A percentile compares a stretch with the other conserved stretches of the same genome.
Conservation (phyloP, 1,140 invertebrate species). For the Saccostrea echinata region DNA sequence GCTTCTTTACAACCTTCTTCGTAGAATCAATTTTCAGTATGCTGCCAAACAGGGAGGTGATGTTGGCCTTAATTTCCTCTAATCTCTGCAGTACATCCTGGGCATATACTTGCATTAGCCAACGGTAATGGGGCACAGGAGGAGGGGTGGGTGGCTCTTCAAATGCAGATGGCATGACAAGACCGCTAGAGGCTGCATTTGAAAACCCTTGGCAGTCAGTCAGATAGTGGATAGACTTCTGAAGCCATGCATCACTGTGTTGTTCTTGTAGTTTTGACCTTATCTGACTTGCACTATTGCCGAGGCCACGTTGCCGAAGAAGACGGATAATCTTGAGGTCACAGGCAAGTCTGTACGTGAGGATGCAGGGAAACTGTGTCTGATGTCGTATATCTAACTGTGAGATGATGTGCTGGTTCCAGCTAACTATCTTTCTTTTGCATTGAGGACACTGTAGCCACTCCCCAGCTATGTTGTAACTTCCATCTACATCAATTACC, state of each 20-base stretch:
- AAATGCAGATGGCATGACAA: constrained; percentile 53
- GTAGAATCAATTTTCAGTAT: constrained; percentile 65
- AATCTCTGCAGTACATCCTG: constrained; percentile 53
- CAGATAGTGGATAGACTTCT: constrained; percentile 40
- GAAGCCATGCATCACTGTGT: constrained; percentile 19
- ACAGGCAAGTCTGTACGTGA: constrained; percentile 27
- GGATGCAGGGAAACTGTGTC: constrained; percentile 29
- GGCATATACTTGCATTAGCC: constrained; percentile 45
- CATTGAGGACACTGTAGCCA: constrained; percentile 14
- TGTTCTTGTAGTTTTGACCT: constrained; percentile 12
- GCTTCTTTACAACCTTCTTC: constrained; percentile 48
- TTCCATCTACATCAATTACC: constrained; percentile 38
- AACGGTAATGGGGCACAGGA: constrained; percentile 5
- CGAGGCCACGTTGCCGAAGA: constrained; percentile 37
- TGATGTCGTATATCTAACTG: constrained; percentile 39
- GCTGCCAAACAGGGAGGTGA: constrained; percentile 60
- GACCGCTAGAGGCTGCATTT: constrained; percentile 36
- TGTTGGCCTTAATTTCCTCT: constrained; percentile 53
- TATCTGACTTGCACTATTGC: constrained; percentile 43
- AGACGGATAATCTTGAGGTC: constrained; percentile 17
- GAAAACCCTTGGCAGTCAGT: constrained; percentile 41
- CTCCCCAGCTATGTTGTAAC: constrained; percentile 41
- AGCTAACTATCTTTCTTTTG: constrained; percentile 38
- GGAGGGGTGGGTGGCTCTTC: constrained; percentile 49
- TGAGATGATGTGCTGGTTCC: constrained; percentile 3